Percentiles rank a stretch among this genome's conserved stretches.
These are phyloP conservation scores for Carcharodon carcharias DNA, from an alignment of 2,797 vertebrate genomes.

Conservation along the genomic window DNA sequence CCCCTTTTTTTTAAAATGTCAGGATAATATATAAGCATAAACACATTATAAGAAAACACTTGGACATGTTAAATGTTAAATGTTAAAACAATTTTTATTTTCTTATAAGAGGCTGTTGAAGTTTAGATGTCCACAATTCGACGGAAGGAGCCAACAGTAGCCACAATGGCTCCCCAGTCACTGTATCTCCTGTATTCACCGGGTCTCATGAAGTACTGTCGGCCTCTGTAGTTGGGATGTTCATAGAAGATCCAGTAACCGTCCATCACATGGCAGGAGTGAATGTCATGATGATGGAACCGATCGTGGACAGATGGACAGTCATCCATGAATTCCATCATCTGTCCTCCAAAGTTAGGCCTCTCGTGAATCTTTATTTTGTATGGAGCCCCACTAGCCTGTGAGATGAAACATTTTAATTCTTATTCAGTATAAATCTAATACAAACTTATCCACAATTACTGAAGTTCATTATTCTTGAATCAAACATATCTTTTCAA, in stretches of 20 bases:
- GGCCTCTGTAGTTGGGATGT: slow-evolving; percentile 18
- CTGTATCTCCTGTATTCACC: slow-evolving; percentile 20
- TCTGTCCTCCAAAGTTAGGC: neutral
- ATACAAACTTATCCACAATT: neutral
- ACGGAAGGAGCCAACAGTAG: neutral
- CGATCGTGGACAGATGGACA: slow-evolving; percentile 23
- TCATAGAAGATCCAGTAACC: slow-evolving; percentile 28
- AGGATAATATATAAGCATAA: neutral
- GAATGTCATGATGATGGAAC: neutral
- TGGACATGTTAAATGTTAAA: neutral
- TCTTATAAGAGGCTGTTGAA: neutral
- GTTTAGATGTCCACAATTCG: neutral
- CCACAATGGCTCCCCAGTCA: neutral
- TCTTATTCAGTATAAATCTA: neutral
- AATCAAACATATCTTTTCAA: neutral
- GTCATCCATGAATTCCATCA: slow-evolving; percentile 24
- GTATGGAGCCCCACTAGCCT: slow-evolving; percentile 5
- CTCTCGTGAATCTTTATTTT: slow-evolving; percentile 21
- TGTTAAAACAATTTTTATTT: slow-evolving; percentile 1
- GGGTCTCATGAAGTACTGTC: slow-evolving; percentile 14
- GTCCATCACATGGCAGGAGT: slow-evolving; percentile 26
- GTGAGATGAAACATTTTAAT: neutral
- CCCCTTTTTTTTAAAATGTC: neutral
- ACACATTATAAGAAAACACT: neutral
- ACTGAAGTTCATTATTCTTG: neutral